Evolutionary conservation across 2,888 invertebrate species (phyloP).

Genomic region (Cenopis cana): DNA sequence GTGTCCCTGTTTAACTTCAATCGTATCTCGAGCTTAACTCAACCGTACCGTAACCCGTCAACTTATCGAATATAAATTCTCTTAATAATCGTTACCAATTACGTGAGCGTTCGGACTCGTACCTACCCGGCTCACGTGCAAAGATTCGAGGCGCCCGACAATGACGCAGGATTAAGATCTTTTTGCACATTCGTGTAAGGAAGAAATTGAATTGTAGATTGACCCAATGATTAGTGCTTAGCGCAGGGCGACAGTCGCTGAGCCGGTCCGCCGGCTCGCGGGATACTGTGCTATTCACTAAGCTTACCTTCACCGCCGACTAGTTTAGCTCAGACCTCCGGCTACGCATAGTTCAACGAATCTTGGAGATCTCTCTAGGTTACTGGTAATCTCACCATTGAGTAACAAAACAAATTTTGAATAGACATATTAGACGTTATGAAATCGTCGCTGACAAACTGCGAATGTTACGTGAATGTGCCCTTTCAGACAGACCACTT

Average conservation of each 20-base stretch:
- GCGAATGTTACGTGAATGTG: conserved; percentile 50
- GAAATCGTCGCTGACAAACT: conserved; percentile 70
- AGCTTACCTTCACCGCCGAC: neutral
- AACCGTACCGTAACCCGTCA: conserved; percentile 70
- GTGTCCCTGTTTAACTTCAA: conserved; percentile 41
- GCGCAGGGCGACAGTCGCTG: conserved; percentile 56
- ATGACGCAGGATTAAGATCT: conserved; percentile 71
- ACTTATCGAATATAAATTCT: conserved; percentile 79
- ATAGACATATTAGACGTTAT: conserved; percentile 62
- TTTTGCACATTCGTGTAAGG: conserved; percentile 70
- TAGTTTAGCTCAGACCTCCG: neutral
- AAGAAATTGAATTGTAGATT: conserved; percentile 69
- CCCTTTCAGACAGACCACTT: conserved; percentile 35
- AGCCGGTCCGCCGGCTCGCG: conserved; percentile 59
- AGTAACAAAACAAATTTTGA: neutral
- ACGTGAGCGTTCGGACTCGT: conserved; percentile 76
- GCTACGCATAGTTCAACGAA: neutral
- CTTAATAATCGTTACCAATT: conserved; percentile 80
- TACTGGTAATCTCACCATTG: neutral
- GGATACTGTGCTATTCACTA: conserved; percentile 56
- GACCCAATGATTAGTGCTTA: conserved; percentile 63
- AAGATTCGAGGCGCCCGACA: conserved; percentile 60
- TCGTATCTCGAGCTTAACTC: conserved; percentile 65
- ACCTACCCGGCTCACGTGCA: conserved; percentile 63
- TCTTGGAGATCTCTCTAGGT: too few species aligned